Base-by-base conservation (phyloP, 2,113 vertebrate genomes). In the Chrysemys picta region DNA sequence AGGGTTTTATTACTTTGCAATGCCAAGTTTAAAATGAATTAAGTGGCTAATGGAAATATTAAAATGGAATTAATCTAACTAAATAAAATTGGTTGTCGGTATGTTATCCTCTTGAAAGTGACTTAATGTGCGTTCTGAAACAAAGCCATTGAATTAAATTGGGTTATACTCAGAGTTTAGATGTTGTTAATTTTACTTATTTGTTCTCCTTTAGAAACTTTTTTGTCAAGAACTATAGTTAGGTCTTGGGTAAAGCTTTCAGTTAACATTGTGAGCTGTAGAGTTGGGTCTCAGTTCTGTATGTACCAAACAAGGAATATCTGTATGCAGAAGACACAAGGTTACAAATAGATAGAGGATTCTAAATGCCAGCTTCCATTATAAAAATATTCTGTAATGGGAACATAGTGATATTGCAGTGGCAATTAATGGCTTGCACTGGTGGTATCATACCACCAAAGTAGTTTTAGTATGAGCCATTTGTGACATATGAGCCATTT, bases 31-130 rank as follows among this genome's bases (percentile, higher is more conserved):
- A 97, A 97, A 98, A 97, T 97, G 94, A 96, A 97, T 97, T 97
- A 97, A 98, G 87, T 88, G 92, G 95, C 96, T 98, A 98, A 98
- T 98, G 98, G 96, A 98, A 98, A 98, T 98, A 98, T 98, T 98
- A 98, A 98, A 98, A 98, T 96, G 96, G 97, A 98, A 98, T 98
- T 98, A 98, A 98, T 97, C 96, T 98, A 96, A 94, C 91, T 97
- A 98, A 98, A 98, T 97, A 97, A 96, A 97, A 96, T 47, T 38
- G 62, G 94, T 95, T 97, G 84, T 90, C 85, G 31, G 7, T 29
- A 91, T 88, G 78, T n/a, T 93, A 92, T 92, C 91, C 97, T 93
- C 93, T 96, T 95, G 81, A 91, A 95, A 96, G 94, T 97, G 94
- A 95, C 93, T 96, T 96, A 94, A 94, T 87, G 45, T 92, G 84